A percentile compares a stretch with the other conserved stretches of the same genome.
Conservation (phyloP, 2,113 vertebrate species). For the Semicossyphus pulcher region DNA sequence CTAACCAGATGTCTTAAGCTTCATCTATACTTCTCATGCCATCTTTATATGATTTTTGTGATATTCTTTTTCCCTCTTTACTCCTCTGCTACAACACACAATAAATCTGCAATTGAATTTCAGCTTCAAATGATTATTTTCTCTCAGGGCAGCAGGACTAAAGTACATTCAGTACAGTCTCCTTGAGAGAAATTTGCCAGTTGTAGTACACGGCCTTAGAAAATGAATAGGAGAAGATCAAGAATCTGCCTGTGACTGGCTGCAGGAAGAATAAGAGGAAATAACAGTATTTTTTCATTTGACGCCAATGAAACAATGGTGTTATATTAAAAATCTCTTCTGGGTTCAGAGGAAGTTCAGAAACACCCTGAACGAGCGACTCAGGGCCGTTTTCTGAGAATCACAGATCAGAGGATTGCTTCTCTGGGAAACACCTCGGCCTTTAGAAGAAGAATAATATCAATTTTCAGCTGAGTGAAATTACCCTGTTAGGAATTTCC, state of each 20-base stretch:
- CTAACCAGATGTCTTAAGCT: neutral
- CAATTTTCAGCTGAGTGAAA: constrained; percentile 15
- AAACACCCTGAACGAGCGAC: constrained; percentile 4
- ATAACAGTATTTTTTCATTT: neutral
- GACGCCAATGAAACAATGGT: constrained; percentile 10
- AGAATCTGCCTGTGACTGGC: constrained; percentile 18
- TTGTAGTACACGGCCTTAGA: constrained; percentile 20
- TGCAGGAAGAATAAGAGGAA: constrained; percentile 8
- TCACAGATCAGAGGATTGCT: constrained; percentile 31
- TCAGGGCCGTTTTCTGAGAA: constrained; percentile 45
- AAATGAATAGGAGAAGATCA: constrained; percentile 4
- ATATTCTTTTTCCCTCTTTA: neutral
- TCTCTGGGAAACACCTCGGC: constrained; percentile 20
- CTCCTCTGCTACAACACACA: neutral
- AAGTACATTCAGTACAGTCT: constrained; percentile 25
- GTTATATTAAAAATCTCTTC: constrained; percentile 27
- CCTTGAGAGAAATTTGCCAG: constrained; percentile 44
- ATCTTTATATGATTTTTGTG: neutral
- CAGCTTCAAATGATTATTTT: constrained; percentile 22
- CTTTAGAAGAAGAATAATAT: constrained; percentile 24
- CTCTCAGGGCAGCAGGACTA: constrained; percentile 21
- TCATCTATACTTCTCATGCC: neutral
- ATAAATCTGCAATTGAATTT: constrained; percentile 27
- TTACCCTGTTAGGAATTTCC: constrained; percentile 28
- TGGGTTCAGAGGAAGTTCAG: constrained; percentile 19